Evolutionary conservation across 2,797 vertebrate species (phyloP).

Genomic region (Neosalanx taihuensis): DNA sequence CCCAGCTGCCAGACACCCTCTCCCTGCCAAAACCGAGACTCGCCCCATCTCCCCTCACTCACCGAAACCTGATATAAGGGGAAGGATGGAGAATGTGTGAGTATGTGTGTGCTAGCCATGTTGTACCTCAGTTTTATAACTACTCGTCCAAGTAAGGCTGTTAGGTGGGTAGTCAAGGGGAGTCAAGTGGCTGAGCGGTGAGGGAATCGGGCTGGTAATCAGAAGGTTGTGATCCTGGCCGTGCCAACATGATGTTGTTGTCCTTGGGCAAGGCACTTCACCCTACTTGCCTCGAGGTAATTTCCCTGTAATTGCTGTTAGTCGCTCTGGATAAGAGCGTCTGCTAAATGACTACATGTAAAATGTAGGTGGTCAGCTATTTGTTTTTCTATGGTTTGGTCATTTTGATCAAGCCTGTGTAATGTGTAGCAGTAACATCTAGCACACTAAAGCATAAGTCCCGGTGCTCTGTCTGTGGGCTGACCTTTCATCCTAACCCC

Average conservation of each 20-base stretch:
- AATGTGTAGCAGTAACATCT: not conserved
- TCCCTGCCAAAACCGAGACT: constrained; percentile 41
- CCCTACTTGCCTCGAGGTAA: no score
- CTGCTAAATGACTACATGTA: no score
- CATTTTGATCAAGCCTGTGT: not conserved
- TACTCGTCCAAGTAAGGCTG: constrained; percentile 26
- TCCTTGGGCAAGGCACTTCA: no score
- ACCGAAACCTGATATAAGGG: constrained; percentile 53
- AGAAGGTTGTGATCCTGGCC: no score
- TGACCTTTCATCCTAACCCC: not conserved
- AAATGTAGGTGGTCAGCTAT: not conserved
- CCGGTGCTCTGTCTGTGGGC: no score
- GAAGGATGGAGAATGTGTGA: constrained; percentile 27
- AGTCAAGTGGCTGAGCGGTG: no score
- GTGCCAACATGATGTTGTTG: no score
- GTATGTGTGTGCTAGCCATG: constrained; percentile 11
- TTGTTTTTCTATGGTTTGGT: not conserved
- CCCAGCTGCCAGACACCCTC: constrained; percentile 65
- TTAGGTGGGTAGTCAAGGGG: constrained; percentile 16
- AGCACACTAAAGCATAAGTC: not conserved
- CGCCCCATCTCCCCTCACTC: constrained; percentile 50
- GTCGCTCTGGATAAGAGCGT: no score
- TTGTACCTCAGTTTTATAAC: constrained; percentile 1
- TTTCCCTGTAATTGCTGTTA: no score
- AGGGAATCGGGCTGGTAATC: no score